phyloP scores from a whole-genome alignment of 1,140 invertebrate species.

The Drosophila hydei region DNA sequence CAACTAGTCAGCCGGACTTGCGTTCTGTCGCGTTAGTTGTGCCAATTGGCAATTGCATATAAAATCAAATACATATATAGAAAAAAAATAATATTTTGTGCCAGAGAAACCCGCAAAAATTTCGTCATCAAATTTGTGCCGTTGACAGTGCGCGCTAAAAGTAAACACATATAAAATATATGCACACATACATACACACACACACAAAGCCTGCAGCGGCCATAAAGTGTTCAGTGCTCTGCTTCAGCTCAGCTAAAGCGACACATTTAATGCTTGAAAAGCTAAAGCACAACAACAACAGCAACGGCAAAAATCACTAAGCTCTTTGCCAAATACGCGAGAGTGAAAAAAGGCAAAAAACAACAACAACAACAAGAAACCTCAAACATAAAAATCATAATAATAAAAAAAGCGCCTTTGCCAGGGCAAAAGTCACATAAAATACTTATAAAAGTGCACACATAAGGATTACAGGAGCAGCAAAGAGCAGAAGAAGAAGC shows the following conservation, averaged over 20 bases:
- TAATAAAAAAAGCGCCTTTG: slow-evolving; percentile 37
- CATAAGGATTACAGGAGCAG: slow-evolving; percentile 59
- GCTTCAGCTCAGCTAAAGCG: slow-evolving; percentile 39
- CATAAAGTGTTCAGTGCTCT: slow-evolving; percentile 59
- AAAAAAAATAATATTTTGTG: neutral
- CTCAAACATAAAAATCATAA: slow-evolving; percentile 28
- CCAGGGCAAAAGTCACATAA: slow-evolving; percentile 29
- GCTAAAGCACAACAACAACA: slow-evolving; percentile 60
- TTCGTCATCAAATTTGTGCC: slow-evolving; percentile 25
- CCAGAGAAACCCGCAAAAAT: slow-evolving; percentile 34
- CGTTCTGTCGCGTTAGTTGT: slow-evolving; percentile 27
- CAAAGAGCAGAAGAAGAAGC: slow-evolving; percentile 31
- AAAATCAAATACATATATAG: slow-evolving; percentile 8
- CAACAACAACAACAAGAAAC: slow-evolving; percentile 19
- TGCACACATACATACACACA: slow-evolving; percentile 26
- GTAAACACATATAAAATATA: slow-evolving; percentile 45
- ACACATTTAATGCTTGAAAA: slow-evolving; percentile 75
- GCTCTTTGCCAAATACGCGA: slow-evolving; percentile 52
- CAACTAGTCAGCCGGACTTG: slow-evolving; percentile 50
- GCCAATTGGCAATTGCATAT: slow-evolving; percentile 19
- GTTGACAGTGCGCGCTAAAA: slow-evolving; percentile 58
- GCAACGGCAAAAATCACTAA: slow-evolving; percentile 45
- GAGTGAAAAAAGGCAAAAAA: slow-evolving; percentile 37
- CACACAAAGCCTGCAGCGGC: slow-evolving; percentile 56
- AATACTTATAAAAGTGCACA: slow-evolving; percentile 49